Conservation (phyloP, 2,113 vertebrate species). For the Elaphurus davidianus region DNA sequence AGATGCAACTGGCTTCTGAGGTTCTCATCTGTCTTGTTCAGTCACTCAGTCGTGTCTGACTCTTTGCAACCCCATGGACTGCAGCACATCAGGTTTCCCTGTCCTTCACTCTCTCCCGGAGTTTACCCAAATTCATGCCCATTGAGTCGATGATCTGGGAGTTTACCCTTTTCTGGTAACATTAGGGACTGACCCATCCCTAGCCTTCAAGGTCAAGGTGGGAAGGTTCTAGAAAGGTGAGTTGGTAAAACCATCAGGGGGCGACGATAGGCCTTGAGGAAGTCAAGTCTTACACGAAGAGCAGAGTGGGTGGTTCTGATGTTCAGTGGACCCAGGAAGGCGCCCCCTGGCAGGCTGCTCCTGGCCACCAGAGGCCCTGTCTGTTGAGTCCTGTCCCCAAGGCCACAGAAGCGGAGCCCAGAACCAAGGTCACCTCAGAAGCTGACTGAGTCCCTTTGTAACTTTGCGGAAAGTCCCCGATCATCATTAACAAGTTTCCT, state of each 20-base stretch:
- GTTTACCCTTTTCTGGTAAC: neutral
- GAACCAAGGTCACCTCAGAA: neutral
- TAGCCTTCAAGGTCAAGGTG: neutral
- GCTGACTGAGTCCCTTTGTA: neutral
- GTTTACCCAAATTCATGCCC: neutral
- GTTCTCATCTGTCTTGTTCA: neutral
- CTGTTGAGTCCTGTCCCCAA: neutral
- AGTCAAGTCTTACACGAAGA: neutral
- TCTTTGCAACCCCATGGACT: neutral
- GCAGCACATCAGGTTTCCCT: neutral
- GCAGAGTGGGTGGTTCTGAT: neutral
- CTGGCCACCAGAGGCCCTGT: neutral
- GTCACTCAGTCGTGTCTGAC: accelerated
- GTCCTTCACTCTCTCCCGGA: neutral
- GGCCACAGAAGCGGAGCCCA: neutral
- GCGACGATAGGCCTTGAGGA: neutral
- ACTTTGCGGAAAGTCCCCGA: neutral
- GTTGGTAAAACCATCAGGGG: neutral
- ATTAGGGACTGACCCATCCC: neutral
- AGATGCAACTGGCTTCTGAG: too few species aligned
- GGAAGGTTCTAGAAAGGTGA: neutral
- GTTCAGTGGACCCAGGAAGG: accelerated
- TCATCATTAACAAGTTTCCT: neutral
- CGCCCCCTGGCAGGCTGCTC: accelerated
- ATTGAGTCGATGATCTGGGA: neutral